Evolutionary conservation across 2,888 invertebrate species (phyloP).

Genomic region (Capitulum mitella): DNA sequence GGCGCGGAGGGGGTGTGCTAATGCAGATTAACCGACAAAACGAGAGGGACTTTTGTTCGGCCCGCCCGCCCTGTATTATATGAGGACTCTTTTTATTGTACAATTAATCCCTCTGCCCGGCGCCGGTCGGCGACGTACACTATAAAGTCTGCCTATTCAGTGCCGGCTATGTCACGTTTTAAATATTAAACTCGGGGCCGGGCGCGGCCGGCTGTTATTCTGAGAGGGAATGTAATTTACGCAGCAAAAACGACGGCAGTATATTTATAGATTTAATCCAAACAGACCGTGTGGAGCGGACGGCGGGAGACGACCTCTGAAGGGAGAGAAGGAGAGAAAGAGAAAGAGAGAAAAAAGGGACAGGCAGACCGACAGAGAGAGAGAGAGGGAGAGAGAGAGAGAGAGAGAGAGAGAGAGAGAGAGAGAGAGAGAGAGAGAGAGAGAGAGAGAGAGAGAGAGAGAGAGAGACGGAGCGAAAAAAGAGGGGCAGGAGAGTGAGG

Average conservation of each 20-base stretch:
- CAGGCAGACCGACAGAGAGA: neutral
- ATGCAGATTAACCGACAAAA: neutral
- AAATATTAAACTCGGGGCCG: conserved; percentile 2
- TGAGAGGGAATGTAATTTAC: conserved; percentile 2
- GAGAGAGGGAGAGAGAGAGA: neutral
- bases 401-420: too few species aligned
- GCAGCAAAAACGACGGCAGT: neutral
- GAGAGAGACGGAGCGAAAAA: too few species aligned
- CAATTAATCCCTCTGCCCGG: neutral
- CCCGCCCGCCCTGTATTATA: neutral
- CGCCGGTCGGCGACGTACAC: neutral
- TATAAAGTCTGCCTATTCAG: conserved; percentile 4
- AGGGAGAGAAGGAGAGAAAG: neutral
- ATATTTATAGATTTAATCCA: conserved; percentile 22
- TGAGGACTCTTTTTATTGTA: neutral
- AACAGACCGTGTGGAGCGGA: neutral
- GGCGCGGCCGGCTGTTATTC: neutral
- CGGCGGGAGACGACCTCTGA: neutral
- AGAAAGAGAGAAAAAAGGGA: neutral
- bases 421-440: too few species aligned
- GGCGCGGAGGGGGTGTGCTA: too few species aligned
- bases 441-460: too few species aligned
- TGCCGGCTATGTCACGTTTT: conserved; percentile 10
- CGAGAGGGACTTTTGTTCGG: conserved; percentile 34
- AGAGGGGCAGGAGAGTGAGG: too few species aligned